Evolutionary conservation across 92 coral and sea anemone genomes (phyloP).

Genomic region (Muricea muricata): DNA sequence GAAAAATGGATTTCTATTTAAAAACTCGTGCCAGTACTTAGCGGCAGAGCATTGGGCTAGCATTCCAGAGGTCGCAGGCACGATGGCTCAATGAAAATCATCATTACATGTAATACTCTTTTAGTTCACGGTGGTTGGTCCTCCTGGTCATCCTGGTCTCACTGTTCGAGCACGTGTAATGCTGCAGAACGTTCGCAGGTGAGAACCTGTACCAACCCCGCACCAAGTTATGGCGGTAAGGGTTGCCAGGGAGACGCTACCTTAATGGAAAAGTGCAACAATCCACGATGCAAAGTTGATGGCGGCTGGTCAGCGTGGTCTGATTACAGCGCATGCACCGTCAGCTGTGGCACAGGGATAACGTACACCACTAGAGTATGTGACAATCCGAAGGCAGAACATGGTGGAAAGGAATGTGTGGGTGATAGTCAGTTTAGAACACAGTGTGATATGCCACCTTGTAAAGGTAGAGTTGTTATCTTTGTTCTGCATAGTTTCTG

Average conservation of each 20-base stretch:
- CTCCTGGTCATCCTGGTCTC: slow-evolving; percentile 7
- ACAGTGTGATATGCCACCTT: neutral
- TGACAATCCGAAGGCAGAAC: neutral
- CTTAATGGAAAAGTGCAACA: neutral
- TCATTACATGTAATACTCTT: no score
- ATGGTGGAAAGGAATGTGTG: slow-evolving; percentile 24
- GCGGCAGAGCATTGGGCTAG: no score
- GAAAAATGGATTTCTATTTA: no score
- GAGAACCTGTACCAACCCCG: neutral
- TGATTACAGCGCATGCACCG: slow-evolving; percentile 12
- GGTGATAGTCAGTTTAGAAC: neutral
- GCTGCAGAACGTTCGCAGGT: neutral
- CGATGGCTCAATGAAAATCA: no score
- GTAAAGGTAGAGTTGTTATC: slow-evolving; percentile 22
- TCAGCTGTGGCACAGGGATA: neutral
- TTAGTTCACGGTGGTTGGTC: slow-evolving; percentile 22
- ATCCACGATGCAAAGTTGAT: neutral
- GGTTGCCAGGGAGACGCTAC: neutral
- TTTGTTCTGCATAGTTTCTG: no score
- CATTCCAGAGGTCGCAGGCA: no score
- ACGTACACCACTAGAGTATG: neutral
- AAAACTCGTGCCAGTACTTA: no score
- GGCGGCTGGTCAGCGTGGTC: slow-evolving; percentile 36
- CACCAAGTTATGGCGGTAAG: neutral
- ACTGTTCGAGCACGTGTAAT: slow-evolving; percentile 8